These are phyloP conservation scores for Myotis pilosus DNA, from an alignment of 2,797 vertebrate genomes.

Conservation along the genomic window DNA sequence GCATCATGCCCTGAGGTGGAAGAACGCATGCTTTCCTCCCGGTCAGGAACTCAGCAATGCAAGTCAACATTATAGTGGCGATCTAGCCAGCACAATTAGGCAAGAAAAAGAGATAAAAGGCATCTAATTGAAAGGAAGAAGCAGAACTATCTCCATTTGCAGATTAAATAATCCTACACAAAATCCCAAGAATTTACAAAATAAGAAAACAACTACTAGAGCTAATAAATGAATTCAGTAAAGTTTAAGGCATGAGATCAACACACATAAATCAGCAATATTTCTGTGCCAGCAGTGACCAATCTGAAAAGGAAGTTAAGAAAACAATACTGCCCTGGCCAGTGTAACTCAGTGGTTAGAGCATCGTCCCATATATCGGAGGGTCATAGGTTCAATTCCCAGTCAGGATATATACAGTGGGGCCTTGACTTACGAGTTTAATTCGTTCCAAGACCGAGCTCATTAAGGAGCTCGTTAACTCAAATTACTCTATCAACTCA, in stretches of 20 bases:
- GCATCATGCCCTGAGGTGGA: accelerated
- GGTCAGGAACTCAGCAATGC: not conserved
- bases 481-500: no score
- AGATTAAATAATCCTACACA: not conserved
- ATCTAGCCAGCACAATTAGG: not conserved
- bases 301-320: not conserved
- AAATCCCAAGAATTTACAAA: not conserved
- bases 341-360: not conserved
- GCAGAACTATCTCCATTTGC: not conserved
- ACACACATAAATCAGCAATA: not conserved
- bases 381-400: not conserved
- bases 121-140: not conserved
- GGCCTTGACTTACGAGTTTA: no score
- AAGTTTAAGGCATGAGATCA: not conserved
- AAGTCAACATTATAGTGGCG: not conserved
- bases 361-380: not conserved
- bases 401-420: not conserved
- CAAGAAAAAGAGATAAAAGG: not conserved
- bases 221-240: not conserved
- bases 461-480: no score
- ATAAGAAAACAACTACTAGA: not conserved
- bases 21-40: not conserved
- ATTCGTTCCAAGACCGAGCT: no score
- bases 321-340: not conserved
- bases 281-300: not conserved